These are phyloP conservation scores for Bathynomus jamesi DNA, from an alignment of 1,140 invertebrate species.

Conservation along the genomic window DNA sequence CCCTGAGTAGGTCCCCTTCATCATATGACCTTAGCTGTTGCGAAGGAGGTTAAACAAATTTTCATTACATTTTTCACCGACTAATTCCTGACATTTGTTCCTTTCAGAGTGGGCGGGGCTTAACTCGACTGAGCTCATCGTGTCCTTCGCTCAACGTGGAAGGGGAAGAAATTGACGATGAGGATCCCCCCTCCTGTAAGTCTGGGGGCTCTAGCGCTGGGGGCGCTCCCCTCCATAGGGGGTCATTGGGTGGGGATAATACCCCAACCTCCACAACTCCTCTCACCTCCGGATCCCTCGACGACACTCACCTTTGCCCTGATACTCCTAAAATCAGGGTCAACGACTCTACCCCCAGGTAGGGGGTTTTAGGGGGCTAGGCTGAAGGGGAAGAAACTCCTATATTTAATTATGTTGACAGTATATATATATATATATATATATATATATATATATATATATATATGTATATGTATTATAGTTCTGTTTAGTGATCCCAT, in stretches of 20 bases:
- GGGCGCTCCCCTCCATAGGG: constrained; percentile 6
- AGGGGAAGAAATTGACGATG: constrained; percentile 32
- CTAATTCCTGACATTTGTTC: not conserved
- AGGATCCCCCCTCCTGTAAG: constrained; percentile 31
- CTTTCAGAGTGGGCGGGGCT: constrained; percentile 30
- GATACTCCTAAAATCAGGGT: constrained; percentile 36
- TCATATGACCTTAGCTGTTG: too few species aligned
- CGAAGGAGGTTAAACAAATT: too few species aligned
- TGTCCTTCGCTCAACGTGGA: constrained; percentile 57
- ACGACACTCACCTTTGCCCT: constrained; percentile 34
- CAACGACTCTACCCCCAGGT: constrained; percentile 37
- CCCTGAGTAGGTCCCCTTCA: too few species aligned
- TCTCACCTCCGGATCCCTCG: constrained; percentile 32
- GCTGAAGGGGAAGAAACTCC: too few species aligned
- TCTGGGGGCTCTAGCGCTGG: constrained; percentile 18
- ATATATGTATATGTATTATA: not conserved
- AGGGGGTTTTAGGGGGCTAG: not conserved
- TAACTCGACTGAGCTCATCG: constrained; percentile 57
- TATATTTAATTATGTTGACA: too few species aligned
- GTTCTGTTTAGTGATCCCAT: not conserved
- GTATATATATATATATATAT: not conserved
- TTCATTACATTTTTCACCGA: not conserved
- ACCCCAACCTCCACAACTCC: constrained; percentile 30
- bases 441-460: not conserved
- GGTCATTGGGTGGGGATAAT: constrained; percentile 29